Base-by-base conservation (phyloP, 2,888 invertebrate genomes). In the Dynastes grantii region DNA sequence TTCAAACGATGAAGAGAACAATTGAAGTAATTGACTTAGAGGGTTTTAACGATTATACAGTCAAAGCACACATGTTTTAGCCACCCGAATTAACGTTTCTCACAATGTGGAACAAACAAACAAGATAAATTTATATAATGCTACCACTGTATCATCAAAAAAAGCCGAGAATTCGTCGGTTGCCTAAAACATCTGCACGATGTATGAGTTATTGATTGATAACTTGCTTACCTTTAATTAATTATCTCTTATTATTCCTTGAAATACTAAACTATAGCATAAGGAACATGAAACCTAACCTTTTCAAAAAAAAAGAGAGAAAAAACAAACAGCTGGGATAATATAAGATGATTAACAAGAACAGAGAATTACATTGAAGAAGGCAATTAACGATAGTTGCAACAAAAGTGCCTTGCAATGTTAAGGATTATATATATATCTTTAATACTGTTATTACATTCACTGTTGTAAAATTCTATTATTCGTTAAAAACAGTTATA, bases 141-240 rank as follows among this genome's bases (percentile, higher is more conserved):
- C 5, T 58, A 58, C 22, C 3, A 53, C 53, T 53, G 5, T n/a
- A 16, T 22, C 61, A 16, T 22, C 61, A 27, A 6, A 5, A 0
- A 5, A 37, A 37, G 32, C 32, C 4, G 32, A 37, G 32, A 37
- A 37, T 13, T 63, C 13, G 2, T 63, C 2, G 11, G 29, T 32
- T 32, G 32, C 13, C 32, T 63, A 63, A 61, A 63, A 63, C 32
- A 63, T 63, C 27, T 63, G 63, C n/a, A 32, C 3, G 5, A 67
- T 58, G 13, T 51, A 29, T 58, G 37, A 55, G 22, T 55, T 71
- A 71, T 58, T 71, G 32, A 71, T 58, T 58, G 37, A 58, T 71
- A 71, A 37, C 55, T 71, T 71, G 71, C 71, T 71, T 71, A 71
- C 71, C 71, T 71, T 71, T 32, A 51, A 45, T 45, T 11, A 70